Conservation (phyloP, 2,888 invertebrate species). For the Polietes domitor region DNA sequence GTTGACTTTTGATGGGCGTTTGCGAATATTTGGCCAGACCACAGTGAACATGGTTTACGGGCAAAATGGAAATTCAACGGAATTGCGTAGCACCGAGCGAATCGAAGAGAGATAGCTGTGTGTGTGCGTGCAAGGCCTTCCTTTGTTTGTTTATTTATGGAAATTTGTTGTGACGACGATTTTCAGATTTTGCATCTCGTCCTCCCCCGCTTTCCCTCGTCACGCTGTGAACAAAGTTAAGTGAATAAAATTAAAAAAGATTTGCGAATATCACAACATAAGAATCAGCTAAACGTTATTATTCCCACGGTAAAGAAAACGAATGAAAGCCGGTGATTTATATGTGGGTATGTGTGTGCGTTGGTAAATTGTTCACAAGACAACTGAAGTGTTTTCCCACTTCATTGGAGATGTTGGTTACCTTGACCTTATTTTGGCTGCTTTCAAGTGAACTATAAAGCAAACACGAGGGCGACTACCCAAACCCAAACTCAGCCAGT, state of each 20-base stretch:
- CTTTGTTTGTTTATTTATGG: slow-evolving; percentile 53
- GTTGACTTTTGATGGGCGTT: slow-evolving; percentile 10
- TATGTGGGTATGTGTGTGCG: no score
- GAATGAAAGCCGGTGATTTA: no score
- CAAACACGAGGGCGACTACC: background rate
- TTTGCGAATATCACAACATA: slow-evolving; percentile 18
- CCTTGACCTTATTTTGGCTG: slow-evolving; percentile 15
- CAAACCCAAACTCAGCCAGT: background rate
- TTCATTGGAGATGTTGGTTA: background rate
- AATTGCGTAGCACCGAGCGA: no score
- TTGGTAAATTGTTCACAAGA: no score
- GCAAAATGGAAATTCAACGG: slow-evolving; percentile 6
- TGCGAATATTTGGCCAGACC: background rate
- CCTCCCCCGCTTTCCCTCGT: background rate
- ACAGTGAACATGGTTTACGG: slow-evolving; percentile 3
- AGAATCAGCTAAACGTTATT: slow-evolving; percentile 15
- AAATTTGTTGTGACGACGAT: slow-evolving; percentile 29
- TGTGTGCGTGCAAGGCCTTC: background rate
- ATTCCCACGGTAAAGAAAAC: no score
- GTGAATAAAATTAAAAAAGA: slow-evolving; percentile 44
- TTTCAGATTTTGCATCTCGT: slow-evolving; percentile 19
- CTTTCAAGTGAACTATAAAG: background rate
- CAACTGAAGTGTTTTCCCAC: background rate
- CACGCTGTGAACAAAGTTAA: background rate
- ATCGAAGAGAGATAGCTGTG: slow-evolving; percentile 1